Evolutionary conservation across 2,888 invertebrate species (phyloP), one percentile per base, ranked within the genome.

Genomic region (Psylliodes chrysocephalus): DNA sequence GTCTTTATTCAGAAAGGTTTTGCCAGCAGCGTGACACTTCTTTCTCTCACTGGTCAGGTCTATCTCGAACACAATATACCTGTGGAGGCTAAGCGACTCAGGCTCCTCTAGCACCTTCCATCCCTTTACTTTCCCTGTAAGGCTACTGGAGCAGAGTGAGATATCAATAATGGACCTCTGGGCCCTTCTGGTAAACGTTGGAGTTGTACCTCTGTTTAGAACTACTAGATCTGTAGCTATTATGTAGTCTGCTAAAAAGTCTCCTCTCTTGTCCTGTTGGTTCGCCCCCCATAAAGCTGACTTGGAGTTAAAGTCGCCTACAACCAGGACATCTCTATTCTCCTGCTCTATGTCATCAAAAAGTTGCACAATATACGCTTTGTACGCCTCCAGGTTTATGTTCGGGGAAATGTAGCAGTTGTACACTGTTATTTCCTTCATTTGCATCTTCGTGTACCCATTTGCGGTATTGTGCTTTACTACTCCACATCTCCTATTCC

Each of bases 401-500:
- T 52, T 40, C 1, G 51, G 52, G 15, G 60, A 60, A 12, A 60
- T 44, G 18, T 44, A 60, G 15, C 52, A 38, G 19, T 17, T 60
- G 18, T 38, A 60, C 4, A 60, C 12, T 10, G 42, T 30, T 5
- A 25, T 18, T 18, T 10, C n/a, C 8, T 22, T 18, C n/a, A 60
- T n/a, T n/a, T n/a, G n/a, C n/a, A n/a, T n/a, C n/a, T n/a, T n/a
- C n/a, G n/a, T n/a, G n/a, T 12, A 22, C 52, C 25, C 30, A 38
- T 10, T 40, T 38, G 5, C 1, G 8, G 4, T 14, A 18, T 5
- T 42, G 46, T 17, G 22, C 22, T n/a, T 15, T n/a, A n/a, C 18
- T 7, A 15, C 28, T 15, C 54, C 54, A n/a, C 54, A 54, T 8
- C 14, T 28, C 2, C 28, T 10, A 10, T 54, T 54, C 3, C 10